Conservation (phyloP, 2,888 invertebrate species). For the Eupithecia vulgata region DNA sequence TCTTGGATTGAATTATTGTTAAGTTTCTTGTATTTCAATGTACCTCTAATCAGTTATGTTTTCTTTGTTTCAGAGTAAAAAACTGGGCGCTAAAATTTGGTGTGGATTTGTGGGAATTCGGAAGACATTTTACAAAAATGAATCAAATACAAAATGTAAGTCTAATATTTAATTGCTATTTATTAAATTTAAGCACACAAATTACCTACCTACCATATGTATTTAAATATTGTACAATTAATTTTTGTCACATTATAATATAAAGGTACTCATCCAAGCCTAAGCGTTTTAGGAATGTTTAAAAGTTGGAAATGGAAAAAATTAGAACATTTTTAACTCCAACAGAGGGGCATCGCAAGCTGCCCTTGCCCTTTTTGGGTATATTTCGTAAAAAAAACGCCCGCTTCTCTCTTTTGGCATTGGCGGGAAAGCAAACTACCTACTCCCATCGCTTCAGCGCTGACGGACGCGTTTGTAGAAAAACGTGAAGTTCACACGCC, state of each 20-base stretch:
- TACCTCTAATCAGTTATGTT: neutral
- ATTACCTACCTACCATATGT: neutral
- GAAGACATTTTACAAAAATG: conserved; percentile 94
- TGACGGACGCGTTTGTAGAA: conserved; percentile 73
- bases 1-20: neutral
- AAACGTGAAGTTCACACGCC: conserved; percentile 65
- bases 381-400: conserved; percentile 48
- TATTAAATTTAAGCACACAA: neutral
- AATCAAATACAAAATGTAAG: conserved; percentile 94
- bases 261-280: neutral
- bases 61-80: conserved; percentile 89
- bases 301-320: neutral
- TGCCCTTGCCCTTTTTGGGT: conserved; percentile 4
- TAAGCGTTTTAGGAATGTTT: neutral
- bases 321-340: too few species aligned
- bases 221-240: too few species aligned
- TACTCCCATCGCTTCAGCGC: conserved; percentile 50
- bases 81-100: conserved; percentile 97
- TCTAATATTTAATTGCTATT: too few species aligned
- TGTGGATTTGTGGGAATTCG: conserved; percentile 95
- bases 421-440: conserved; percentile 63
- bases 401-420: conserved; percentile 55
- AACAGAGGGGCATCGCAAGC: conserved; percentile 6
- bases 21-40: neutral
- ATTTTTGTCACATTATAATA: too few species aligned